phyloP scores from a whole-genome alignment of 2,888 invertebrate species.

The Sipha maydis region DNA sequence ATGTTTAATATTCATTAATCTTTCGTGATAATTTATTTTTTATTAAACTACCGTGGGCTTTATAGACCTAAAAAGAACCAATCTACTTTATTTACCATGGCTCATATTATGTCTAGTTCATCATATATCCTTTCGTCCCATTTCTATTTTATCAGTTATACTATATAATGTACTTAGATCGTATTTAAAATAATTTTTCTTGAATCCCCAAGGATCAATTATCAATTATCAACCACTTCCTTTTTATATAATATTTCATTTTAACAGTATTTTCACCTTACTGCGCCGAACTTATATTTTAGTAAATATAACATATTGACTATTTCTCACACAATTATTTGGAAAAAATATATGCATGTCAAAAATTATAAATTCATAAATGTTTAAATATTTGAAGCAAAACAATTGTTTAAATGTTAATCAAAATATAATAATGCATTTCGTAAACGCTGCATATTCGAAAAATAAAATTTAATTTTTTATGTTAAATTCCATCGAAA shows the following conservation, averaged over 20 bases:
- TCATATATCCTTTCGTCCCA: constrained; percentile 14
- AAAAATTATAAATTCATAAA: neutral
- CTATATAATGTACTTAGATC: neutral
- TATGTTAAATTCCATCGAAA: neutral
- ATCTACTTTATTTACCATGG: constrained; percentile 8
- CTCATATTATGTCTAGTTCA: constrained; percentile 32
- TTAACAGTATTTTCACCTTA: neutral
- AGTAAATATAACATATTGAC: no score
- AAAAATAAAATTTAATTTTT: neutral
- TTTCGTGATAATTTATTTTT: no score
- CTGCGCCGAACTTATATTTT: neutral
- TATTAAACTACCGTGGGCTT: neutral
- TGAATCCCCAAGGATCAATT: neutral
- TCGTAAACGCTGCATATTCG: neutral
- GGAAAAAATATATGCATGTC: no score
- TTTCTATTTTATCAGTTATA: constrained; percentile 34
- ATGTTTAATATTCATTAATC: no score
- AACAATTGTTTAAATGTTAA: neutral
- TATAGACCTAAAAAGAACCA: neutral
- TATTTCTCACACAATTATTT: no score
- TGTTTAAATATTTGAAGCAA: neutral
- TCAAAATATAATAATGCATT: neutral
- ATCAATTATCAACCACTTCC: constrained; percentile 37
- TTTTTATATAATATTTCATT: constrained; percentile 31
- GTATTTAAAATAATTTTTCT: constrained; percentile 36